These are phyloP conservation scores for Ameiurus melas DNA, from an alignment of 2,113 vertebrate genomes.

Conservation along the genomic window DNA sequence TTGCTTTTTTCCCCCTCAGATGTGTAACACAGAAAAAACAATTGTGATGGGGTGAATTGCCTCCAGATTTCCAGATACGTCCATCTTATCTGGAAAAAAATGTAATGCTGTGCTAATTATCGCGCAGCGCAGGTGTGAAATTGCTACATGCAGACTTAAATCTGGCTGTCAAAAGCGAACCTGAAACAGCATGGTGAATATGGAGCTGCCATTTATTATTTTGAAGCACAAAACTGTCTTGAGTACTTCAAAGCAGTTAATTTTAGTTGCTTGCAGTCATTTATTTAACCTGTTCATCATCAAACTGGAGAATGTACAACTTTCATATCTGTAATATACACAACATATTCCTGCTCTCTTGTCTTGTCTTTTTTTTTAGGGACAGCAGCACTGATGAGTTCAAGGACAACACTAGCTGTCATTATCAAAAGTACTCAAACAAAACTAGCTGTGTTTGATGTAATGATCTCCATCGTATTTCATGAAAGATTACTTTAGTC, in stretches of 20 bases:
- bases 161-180: background rate
- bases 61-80: background rate
- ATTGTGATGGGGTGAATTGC: constrained; percentile 46
- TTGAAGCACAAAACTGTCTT: background rate
- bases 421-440: background rate
- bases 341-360: background rate
- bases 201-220: constrained; percentile 10
- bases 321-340: background rate
- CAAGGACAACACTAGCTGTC: background rate
- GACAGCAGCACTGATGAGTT: background rate
- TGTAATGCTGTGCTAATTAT: constrained; percentile 18
- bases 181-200: constrained; percentile 1
- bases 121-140: constrained; percentile 1
- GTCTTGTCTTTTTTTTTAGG: background rate
- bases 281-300: background rate
- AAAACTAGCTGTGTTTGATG: background rate
- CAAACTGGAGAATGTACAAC: background rate
- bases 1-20: constrained; percentile 32
- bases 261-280: background rate
- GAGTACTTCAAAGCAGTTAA: background rate
- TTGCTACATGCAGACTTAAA: constrained; percentile 4
- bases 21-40: constrained; percentile 50
- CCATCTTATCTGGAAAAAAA: background rate
- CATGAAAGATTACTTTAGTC: background rate
- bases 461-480: background rate